phyloP scores from a whole-genome alignment of 2,888 invertebrate species.

The Uropetala carovei region DNA sequence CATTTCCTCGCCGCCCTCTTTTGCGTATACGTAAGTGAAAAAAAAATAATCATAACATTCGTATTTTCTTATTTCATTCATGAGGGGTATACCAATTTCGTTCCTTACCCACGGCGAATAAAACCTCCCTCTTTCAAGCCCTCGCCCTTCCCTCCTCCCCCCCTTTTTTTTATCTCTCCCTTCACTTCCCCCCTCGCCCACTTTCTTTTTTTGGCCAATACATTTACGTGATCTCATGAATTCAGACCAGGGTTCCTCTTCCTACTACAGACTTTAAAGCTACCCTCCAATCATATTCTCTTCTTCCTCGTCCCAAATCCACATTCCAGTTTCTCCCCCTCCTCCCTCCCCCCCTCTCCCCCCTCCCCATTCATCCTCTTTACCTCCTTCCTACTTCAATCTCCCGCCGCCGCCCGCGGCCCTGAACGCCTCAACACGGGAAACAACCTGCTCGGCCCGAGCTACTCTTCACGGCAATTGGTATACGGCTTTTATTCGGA shows the following conservation, averaged over 20 bases:
- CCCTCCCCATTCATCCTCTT: too few species aligned
- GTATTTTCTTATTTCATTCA: not conserved
- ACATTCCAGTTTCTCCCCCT: not conserved
- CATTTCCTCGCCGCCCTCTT: constrained; percentile 6
- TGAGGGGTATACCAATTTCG: not conserved
- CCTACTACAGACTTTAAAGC: too few species aligned
- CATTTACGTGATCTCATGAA: constrained; percentile 20
- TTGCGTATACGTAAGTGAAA: constrained; percentile 30
- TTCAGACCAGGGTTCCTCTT: not conserved
- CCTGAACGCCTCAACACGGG: not conserved
- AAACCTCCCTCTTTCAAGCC: too few species aligned
- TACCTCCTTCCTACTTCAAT: not conserved
- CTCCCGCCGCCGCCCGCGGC: not conserved
- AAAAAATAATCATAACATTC: not conserved
- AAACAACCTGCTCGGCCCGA: too few species aligned
- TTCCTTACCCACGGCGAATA: not conserved
- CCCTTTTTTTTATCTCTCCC: not conserved
- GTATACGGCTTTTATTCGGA: too few species aligned
- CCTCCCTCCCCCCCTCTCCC: not conserved
- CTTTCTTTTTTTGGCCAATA: not conserved
- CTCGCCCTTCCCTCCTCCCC: not conserved
- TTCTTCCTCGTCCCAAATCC: not conserved
- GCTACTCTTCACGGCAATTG: too few species aligned
- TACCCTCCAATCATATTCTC: too few species aligned
- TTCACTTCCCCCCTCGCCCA: not conserved